Percentiles rank a stretch among this genome's conserved stretches.
phyloP scores from a whole-genome alignment of 2,888 invertebrate species.

The Salpingus planirostris region DNA sequence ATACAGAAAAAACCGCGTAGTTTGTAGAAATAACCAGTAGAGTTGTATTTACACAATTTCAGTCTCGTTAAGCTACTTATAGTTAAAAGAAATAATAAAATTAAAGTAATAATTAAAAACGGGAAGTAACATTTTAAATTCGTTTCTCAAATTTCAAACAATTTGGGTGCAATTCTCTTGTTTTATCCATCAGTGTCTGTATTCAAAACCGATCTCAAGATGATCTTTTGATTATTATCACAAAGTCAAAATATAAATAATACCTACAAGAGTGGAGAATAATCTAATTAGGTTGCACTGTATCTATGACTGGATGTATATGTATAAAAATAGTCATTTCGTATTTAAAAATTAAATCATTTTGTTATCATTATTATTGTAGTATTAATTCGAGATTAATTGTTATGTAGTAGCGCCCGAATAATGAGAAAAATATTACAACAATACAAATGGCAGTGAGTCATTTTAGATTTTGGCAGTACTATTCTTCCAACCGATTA shows the following conservation, averaged over 20 bases:
- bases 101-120: slow-evolving; percentile 1
- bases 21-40: not conserved
- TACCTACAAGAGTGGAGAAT: not conserved
- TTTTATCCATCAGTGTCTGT: not conserved
- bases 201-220: not conserved
- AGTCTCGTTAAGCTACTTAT: slow-evolving; percentile 22
- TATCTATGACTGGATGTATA: not conserved
- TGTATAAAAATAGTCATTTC: not conserved
- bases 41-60: slow-evolving; percentile 22
- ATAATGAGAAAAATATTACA: no score
- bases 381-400: no score
- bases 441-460: no score
- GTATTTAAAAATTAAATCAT: not conserved
- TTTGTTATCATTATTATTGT: no score
- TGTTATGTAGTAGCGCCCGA: no score
- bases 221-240: not conserved
- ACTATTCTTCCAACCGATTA: not conserved
- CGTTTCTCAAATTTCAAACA: not conserved
- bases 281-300: not conserved
- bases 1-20: not conserved
- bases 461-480: not conserved
- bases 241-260: not conserved
- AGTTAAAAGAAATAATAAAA: slow-evolving; percentile 2
- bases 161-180: not conserved
- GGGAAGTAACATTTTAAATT: not conserved